These are phyloP conservation scores for Hydrocynus forskahlii DNA, from an alignment of 2,797 vertebrate genomes.

Conservation along the genomic window DNA sequence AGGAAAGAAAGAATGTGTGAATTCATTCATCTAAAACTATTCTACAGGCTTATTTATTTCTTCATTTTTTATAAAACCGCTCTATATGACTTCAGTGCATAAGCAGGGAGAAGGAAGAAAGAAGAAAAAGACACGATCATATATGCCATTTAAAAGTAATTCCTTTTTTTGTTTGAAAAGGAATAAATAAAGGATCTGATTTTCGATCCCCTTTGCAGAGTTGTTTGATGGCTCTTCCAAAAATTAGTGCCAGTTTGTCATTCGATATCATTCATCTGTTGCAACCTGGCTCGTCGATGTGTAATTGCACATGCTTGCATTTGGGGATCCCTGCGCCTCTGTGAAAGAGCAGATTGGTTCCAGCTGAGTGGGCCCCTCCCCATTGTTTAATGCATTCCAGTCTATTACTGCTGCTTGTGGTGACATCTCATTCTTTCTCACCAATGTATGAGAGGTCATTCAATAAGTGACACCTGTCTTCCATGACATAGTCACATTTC, in stretches of 20 bases:
- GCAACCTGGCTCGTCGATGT: constrained; percentile 60
- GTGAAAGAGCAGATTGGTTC: constrained; percentile 77
- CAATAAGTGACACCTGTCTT: constrained; percentile 82
- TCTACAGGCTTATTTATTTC: constrained; percentile 6
- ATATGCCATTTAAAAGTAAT: not conserved
- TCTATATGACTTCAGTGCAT: not conserved
- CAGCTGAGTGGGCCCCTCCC: constrained; percentile 69
- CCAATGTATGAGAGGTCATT: constrained; percentile 78
- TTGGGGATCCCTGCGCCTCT: constrained; percentile 68
- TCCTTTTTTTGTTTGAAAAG: not conserved
- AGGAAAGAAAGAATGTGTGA: not conserved
- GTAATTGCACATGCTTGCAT: constrained; percentile 62
- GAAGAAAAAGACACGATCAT: not conserved
- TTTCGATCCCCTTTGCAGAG: not conserved
- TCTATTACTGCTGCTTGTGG: constrained; percentile 79
- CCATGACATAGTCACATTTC: constrained; percentile 76
- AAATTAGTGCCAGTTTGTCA: constrained; percentile 36
- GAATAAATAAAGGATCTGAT: constrained; percentile 19
- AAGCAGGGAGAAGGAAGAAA: not conserved
- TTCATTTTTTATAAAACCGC: not conserved
- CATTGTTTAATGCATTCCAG: constrained; percentile 82
- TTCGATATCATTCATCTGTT: constrained; percentile 49
- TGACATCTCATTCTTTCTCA: constrained; percentile 80
- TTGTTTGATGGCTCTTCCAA: constrained; percentile 39
- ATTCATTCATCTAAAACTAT: not conserved